A percentile compares a stretch with the other conserved stretches of the same genome.
These are phyloP conservation scores for Aplysia californica DNA, from an alignment of 1,140 invertebrate genomes.

Conservation along the genomic window DNA sequence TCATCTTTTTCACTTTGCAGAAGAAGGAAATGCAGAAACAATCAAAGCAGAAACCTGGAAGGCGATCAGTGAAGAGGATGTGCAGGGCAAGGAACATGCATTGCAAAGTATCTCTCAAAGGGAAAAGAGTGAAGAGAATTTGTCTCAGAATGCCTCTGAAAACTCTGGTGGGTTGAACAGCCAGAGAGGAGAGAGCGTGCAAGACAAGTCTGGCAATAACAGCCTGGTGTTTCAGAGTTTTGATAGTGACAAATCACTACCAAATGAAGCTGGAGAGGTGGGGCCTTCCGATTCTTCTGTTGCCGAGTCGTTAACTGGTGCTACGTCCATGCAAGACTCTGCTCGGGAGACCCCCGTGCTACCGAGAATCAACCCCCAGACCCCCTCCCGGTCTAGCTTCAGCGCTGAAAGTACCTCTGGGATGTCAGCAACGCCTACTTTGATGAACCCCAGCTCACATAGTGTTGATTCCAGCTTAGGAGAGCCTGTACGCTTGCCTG, in stretches of 20 bases:
- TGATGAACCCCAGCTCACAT: not conserved
- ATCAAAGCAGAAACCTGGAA: slow-evolving; percentile 46
- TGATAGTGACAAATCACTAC: not conserved
- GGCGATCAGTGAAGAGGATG: slow-evolving; percentile 22
- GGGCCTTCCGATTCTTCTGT: not conserved
- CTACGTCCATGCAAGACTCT: not conserved
- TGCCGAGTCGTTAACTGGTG: not conserved
- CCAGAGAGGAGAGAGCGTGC: no score
- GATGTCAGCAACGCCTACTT: not conserved
- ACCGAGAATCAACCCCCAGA: not conserved
- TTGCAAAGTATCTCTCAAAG: not conserved
- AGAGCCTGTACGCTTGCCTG: slow-evolving; percentile 20
- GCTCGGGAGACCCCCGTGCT: not conserved
- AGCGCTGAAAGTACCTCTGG: not conserved
- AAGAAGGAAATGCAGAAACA: not conserved
- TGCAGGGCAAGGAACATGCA: not conserved
- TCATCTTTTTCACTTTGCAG: slow-evolving; percentile 17
- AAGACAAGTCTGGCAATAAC: no score
- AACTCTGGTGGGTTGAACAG: no score
- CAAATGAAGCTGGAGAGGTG: not conserved
- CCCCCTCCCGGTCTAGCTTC: not conserved
- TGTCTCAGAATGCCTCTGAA: not conserved
- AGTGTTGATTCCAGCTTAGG: no score
- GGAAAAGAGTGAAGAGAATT: not conserved
- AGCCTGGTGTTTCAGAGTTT: no score